phyloP scores from a whole-genome alignment of 1,140 invertebrate species.

The Drosophila truncata region DNA sequence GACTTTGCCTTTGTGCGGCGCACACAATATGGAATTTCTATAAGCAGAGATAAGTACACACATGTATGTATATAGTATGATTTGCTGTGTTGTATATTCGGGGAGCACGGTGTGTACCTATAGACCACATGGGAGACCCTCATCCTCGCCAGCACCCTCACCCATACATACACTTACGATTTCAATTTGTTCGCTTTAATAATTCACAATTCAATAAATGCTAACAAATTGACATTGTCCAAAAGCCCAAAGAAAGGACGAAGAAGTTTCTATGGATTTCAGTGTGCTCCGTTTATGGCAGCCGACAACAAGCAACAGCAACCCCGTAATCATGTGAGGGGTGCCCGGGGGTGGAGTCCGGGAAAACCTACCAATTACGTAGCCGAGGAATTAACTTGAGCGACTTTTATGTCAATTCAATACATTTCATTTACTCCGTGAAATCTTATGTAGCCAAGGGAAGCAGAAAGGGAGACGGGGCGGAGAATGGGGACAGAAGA shows the following conservation, averaged over 20 bases:
- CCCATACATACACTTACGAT: slow-evolving; percentile 33
- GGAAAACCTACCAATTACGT: slow-evolving; percentile 74
- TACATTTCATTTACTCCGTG: slow-evolving; percentile 80
- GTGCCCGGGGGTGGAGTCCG: slow-evolving; percentile 4
- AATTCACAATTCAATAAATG: slow-evolving; percentile 85
- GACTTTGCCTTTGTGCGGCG: slow-evolving; percentile 65
- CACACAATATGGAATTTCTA: slow-evolving; percentile 65
- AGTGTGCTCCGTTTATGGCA: slow-evolving; percentile 44
- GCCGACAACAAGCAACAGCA: slow-evolving; percentile 35
- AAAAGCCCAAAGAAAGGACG: slow-evolving; percentile 50
- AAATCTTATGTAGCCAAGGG: slow-evolving; percentile 15
- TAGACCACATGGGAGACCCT: slow-evolving; percentile 13
- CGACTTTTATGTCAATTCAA: slow-evolving; percentile 84
- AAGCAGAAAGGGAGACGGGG: neutral
- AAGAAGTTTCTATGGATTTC: slow-evolving; percentile 60
- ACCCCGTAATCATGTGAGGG: slow-evolving; percentile 71
- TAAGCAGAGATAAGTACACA: slow-evolving; percentile 55
- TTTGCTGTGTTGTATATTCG: slow-evolving; percentile 4
- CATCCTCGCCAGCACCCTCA: neutral
- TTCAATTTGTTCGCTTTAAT: slow-evolving; percentile 85
- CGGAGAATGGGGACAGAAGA: neutral
- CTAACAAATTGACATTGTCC: slow-evolving; percentile 84
- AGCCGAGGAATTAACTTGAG: slow-evolving; percentile 81
- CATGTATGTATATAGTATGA: slow-evolving; percentile 24
- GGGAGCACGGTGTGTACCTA: slow-evolving; percentile 5